Conservation (phyloP, 1,140 invertebrate genomes). For the Drosophila trapezifrons region DNA sequence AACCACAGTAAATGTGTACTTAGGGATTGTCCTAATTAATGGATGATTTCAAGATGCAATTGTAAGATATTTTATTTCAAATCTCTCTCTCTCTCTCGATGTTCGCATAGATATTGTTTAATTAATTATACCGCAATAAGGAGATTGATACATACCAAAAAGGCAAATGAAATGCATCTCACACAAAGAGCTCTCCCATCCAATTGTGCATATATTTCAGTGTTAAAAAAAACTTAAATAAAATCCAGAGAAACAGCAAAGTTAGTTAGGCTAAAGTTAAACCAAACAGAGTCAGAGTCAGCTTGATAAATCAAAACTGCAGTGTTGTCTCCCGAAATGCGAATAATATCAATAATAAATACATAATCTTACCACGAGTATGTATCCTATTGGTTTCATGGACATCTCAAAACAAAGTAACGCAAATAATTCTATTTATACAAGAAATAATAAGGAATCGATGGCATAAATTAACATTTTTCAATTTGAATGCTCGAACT, state of each 20-base stretch:
- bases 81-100: slow-evolving; percentile 45
- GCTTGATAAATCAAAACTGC: no score
- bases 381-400: slow-evolving; percentile 79
- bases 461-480: slow-evolving; percentile 44
- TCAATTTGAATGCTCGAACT: slow-evolving; percentile 36
- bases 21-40: slow-evolving; percentile 30
- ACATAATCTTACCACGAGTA: slow-evolving; percentile 53
- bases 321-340: slow-evolving; percentile 5
- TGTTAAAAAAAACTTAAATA: slow-evolving; percentile 48
- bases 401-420: slow-evolving; percentile 71
- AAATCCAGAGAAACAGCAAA: slow-evolving; percentile 13
- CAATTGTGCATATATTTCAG: slow-evolving; percentile 79
- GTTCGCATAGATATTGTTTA: slow-evolving; percentile 41
- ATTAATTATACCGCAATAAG: slow-evolving; percentile 39
- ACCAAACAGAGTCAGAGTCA: slow-evolving; percentile 12
- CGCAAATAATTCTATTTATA: slow-evolving; percentile 49
- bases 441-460: slow-evolving; percentile 22
- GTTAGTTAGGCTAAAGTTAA: slow-evolving; percentile 71
- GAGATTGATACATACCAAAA: slow-evolving; percentile 24
- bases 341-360: slow-evolving; percentile 59
- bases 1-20: slow-evolving; percentile 20
- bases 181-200: slow-evolving; percentile 74
- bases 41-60: slow-evolving; percentile 9
- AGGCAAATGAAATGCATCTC: slow-evolving; percentile 20
- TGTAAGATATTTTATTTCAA: slow-evolving; percentile 44